Evolutionary conservation across 53 echinoderm and acorn worm species (phyloP).

Genomic region (Apostichopus leukothele): DNA sequence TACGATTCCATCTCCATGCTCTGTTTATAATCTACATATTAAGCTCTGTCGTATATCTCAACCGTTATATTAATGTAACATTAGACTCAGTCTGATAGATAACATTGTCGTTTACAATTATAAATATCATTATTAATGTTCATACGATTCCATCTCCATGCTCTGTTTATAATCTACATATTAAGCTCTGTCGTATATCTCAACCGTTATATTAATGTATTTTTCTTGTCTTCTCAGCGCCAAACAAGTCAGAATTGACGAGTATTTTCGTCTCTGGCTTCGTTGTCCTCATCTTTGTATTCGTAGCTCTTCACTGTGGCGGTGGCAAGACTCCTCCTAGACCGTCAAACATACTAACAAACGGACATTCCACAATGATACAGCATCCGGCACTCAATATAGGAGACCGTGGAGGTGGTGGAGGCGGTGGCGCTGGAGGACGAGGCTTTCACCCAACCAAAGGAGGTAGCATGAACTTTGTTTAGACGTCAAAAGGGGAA

Average conservation of each 20-base stretch:
- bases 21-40: too few relatives aligned
- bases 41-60: too few relatives aligned
- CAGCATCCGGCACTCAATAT: conserved; percentile 43
- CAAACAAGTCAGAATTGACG: conserved; percentile 34
- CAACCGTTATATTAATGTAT: too few relatives aligned
- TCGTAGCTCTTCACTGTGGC: conserved; percentile 48
- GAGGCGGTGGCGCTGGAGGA: neutral
- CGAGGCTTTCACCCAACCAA: conserved; percentile 8
- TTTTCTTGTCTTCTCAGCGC: too few relatives aligned
- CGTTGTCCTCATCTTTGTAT: conserved; percentile 36
- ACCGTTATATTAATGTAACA: too few relatives aligned
- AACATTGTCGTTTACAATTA: too few relatives aligned
- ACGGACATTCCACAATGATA: conserved; percentile 39
- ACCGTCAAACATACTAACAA: conserved; percentile 16
- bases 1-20: too few relatives aligned
- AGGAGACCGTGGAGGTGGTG: conserved; percentile 11
- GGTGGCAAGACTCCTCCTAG: conserved; percentile 22
- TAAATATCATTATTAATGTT: too few relatives aligned
- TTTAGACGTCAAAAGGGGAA: neutral
- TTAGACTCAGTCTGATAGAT: too few relatives aligned
- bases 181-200: too few relatives aligned
- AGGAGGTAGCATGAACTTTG: conserved; percentile 44
- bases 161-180: too few relatives aligned
- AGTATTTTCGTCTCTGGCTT: conserved; percentile 50
- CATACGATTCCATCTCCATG: too few relatives aligned